Conservation (phyloP, 2,113 vertebrate genomes). For the Bubo scandiacus region DNA sequence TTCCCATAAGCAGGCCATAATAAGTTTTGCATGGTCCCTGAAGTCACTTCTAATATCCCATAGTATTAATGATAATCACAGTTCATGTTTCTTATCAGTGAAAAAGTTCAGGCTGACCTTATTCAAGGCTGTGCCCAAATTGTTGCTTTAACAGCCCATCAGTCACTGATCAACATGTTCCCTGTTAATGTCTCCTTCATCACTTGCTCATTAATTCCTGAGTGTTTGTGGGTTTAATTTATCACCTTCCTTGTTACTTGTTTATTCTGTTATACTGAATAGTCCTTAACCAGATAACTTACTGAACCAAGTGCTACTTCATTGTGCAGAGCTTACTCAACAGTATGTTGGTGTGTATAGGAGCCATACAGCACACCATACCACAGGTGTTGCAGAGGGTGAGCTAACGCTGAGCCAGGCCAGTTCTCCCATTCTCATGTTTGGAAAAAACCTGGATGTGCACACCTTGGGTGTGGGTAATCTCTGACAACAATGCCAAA, state of each 20-base stretch:
- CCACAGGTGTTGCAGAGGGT: not conserved
- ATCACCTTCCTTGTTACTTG: not conserved
- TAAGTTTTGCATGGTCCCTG: not conserved
- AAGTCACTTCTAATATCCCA: not conserved
- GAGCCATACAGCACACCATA: not conserved
- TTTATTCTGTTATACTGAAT: not conserved
- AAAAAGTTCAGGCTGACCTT: not conserved
- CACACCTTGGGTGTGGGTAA: not conserved
- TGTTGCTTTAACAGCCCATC: not conserved
- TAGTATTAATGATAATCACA: not conserved
- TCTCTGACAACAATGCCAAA: not conserved
- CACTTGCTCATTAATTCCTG: not conserved
- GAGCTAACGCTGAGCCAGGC: not conserved
- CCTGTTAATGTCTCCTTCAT: not conserved
- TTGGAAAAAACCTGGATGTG: not conserved
- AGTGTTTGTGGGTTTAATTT: not conserved
- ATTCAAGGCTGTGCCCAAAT: not conserved
- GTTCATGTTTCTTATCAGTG: not conserved
- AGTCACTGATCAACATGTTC: not conserved
- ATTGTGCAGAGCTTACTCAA: not conserved
- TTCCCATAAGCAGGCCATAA: not conserved
- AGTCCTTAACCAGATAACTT: not conserved
- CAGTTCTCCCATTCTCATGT: not conserved
- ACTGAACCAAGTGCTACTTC: not conserved
- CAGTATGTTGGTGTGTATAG: too few relatives aligned